Evolutionary conservation across 2,888 invertebrate genomes (phyloP).

Genomic region (Chelonus formosanus): DNA sequence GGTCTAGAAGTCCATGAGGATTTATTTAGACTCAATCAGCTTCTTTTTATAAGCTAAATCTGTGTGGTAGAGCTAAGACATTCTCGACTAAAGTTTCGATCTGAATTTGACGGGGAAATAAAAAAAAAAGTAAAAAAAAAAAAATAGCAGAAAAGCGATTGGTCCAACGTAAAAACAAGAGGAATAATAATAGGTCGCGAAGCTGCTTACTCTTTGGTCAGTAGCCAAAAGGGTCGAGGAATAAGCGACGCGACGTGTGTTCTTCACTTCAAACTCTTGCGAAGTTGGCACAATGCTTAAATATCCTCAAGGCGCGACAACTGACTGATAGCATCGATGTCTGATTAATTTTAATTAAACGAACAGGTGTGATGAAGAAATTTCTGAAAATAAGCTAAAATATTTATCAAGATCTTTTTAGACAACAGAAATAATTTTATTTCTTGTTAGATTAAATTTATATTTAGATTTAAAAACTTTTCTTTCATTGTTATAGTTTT

Average conservation of each 20-base stretch:
- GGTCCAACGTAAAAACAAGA: constrained; percentile 24
- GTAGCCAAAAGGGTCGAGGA: constrained; percentile 44
- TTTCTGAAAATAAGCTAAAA: not conserved
- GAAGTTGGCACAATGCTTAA: constrained; percentile 40
- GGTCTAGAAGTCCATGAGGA: no score
- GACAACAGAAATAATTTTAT: no score
- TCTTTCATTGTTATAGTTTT: no score
- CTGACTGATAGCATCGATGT: constrained; percentile 16
- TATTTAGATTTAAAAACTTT: no score
- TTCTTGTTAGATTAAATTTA: no score
- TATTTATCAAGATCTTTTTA: no score
- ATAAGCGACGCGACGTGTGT: constrained; percentile 36
- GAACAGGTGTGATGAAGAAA: constrained; percentile 19
- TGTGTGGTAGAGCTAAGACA: constrained; percentile 1
- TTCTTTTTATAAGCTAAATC: constrained; percentile 12
- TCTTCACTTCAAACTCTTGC: constrained; percentile 31
- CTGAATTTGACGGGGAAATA: constrained; percentile 12
- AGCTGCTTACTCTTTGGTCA: constrained; percentile 40
- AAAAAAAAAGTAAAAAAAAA: constrained; percentile 18
- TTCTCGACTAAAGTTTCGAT: constrained; percentile 19
- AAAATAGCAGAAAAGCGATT: constrained; percentile 19
- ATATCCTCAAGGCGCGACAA: constrained; percentile 1
- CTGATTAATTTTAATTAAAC: constrained; percentile 20
- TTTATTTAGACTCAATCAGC: constrained; percentile 15
- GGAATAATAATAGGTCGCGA: constrained; percentile 42